Percentiles rank a stretch among this genome's conserved stretches.
Evolutionary conservation across 2,113 vertebrate species (phyloP).

Genomic region (Brevimyrus niger): DNA sequence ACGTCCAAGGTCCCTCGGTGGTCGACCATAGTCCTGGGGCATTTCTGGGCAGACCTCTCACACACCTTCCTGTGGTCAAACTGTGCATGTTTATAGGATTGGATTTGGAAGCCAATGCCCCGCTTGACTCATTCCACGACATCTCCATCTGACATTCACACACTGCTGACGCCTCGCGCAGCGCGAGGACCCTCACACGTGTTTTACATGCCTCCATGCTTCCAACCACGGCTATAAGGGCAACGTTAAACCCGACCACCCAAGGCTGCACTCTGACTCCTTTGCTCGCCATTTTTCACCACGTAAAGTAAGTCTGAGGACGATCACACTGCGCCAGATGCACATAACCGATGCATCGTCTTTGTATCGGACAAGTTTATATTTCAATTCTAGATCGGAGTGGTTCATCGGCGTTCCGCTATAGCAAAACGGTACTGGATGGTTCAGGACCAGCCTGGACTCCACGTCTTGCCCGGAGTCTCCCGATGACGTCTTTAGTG

Average conservation of each 20-base stretch:
- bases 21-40: not conserved
- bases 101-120: constrained; percentile 63
- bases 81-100: constrained; percentile 52
- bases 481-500: constrained; percentile 61
- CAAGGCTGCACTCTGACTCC: constrained; percentile 41
- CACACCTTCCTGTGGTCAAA: constrained; percentile 42
- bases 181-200: constrained; percentile 65
- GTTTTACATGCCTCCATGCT: constrained; percentile 51
- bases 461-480: constrained; percentile 51
- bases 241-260: constrained; percentile 46
- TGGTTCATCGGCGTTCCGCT: not conserved
- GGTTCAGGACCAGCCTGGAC: constrained; percentile 18
- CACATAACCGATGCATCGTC: not conserved
- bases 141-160: constrained; percentile 74
- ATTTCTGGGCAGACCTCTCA: constrained; percentile 36
- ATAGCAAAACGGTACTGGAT: not conserved
- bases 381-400: not conserved
- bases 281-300: constrained; percentile 39
- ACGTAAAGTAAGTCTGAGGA: not conserved
- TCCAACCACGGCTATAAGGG: constrained; percentile 55
- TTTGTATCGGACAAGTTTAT: not conserved
- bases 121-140: constrained; percentile 70
- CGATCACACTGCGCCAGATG: not conserved
- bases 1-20: not conserved
- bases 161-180: constrained; percentile 70